Evolutionary conservation across 2,113 vertebrate genomes (phyloP).

Genomic region (Chlamydotis undulata): DNA sequence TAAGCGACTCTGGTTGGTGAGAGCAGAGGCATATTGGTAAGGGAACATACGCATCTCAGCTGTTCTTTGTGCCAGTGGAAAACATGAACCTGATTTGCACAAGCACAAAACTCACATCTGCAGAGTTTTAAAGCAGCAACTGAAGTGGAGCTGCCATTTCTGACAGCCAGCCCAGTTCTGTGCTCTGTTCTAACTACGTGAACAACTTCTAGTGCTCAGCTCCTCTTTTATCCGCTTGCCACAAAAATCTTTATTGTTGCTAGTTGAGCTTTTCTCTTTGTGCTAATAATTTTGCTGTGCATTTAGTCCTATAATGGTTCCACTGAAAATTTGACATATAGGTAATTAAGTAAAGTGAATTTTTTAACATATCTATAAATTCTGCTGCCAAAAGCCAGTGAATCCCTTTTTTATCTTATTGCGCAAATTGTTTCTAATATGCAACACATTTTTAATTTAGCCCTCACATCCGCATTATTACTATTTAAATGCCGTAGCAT

Average conservation of each 20-base stretch:
- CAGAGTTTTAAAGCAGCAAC: not conserved
- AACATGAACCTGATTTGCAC: not conserved
- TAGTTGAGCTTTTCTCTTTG: not conserved
- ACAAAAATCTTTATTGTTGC: not conserved
- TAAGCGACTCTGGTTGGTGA: not conserved
- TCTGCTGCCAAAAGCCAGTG: slow-evolving; percentile 45
- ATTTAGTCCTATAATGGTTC: not conserved
- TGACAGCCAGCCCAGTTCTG: not conserved
- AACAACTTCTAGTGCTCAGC: not conserved
- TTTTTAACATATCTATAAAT: slow-evolving; percentile 25
- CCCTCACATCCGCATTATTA: slow-evolving; percentile 57
- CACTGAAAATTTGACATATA: not conserved
- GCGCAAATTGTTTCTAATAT: slow-evolving; percentile 62
- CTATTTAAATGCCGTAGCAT: slow-evolving; percentile 77
- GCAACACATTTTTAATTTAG: slow-evolving; percentile 72
- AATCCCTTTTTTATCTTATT: slow-evolving; percentile 29
- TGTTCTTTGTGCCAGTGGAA: not conserved
- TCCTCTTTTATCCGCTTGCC: not conserved
- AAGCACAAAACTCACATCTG: not conserved
- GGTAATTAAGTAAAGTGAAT: not conserved
- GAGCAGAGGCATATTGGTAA: not conserved
- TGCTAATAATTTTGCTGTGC: not conserved
- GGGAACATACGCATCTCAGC: rapidly evolving
- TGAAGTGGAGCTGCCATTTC: not conserved
- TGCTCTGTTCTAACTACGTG: not conserved